Conservation (phyloP, 37 sponge, comb jelly and placozoan genomes). For the Aphrocallistes beatrix region DNA sequence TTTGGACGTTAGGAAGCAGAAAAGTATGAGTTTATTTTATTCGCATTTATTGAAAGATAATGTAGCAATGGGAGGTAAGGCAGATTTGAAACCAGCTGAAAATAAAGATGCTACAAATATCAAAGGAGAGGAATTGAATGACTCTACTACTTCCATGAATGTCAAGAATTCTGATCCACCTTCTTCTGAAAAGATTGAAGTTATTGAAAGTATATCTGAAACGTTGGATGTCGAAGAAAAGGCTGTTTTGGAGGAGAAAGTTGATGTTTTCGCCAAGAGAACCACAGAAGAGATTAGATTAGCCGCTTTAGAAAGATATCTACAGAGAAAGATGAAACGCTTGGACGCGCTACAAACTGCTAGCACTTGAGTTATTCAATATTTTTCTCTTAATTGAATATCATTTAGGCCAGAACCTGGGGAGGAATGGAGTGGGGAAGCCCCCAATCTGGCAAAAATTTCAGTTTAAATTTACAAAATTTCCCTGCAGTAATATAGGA, state of each 20-base stretch:
- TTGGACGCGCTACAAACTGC: too few species aligned
- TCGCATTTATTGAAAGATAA: not conserved
- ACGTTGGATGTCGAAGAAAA: not conserved
- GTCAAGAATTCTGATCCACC: not conserved
- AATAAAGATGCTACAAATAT: not conserved
- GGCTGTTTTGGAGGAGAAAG: not conserved
- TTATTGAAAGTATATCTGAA: not conserved
- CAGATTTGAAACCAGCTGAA: not conserved
- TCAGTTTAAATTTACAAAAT: too few species aligned
- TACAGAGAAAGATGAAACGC: not conserved
- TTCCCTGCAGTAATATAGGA: too few species aligned
- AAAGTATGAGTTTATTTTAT: not conserved
- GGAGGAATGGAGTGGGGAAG: too few species aligned
- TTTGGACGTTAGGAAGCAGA: not conserved
- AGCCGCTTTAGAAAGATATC: conserved; percentile 1
- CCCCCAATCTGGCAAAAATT: too few species aligned
- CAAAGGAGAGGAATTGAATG: not conserved
- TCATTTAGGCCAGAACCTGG: too few species aligned
- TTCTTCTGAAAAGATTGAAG: not conserved
- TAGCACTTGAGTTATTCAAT: too few species aligned
- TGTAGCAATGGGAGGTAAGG: conserved; percentile 8
- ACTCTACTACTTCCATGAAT: not conserved
- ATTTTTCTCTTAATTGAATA: too few species aligned
- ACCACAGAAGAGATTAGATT: conserved; percentile 5
- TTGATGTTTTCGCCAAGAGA: not conserved